Evolutionary conservation across 2,113 vertebrate species (phyloP).

Genomic region (Osmerus eperlanus): DNA sequence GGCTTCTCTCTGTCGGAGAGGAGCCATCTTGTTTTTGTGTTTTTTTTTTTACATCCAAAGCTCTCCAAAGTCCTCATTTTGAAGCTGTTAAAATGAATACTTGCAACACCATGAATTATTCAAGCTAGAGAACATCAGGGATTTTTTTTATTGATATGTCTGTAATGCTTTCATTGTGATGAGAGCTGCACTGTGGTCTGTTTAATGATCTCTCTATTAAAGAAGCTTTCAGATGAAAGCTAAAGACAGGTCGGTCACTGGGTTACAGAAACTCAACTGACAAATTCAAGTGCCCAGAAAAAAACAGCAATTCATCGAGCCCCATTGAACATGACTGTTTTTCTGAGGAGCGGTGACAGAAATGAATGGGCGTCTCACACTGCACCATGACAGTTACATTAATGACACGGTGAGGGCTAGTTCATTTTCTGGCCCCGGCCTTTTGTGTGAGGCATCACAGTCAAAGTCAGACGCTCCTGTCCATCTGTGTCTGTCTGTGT

Average conservation of each 20-base stretch:
- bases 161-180: conserved; percentile 2
- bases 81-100: neutral
- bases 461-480: conserved; percentile 9
- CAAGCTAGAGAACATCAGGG: neutral
- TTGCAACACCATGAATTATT: neutral
- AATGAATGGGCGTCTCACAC: conserved; percentile 33
- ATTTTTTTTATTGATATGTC: conserved; percentile 14
- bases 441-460: conserved; percentile 24
- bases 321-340: conserved; percentile 23
- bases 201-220: conserved; percentile 26
- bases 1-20: too few relatives aligned
- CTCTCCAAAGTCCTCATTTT: neutral
- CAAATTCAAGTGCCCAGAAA: neutral
- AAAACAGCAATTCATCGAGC: conserved; percentile 33
- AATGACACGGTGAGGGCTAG: conserved; percentile 29
- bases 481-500: conserved; percentile 17
- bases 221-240: conserved; percentile 12
- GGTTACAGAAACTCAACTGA: neutral
- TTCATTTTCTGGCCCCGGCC: conserved; percentile 18
- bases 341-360: conserved; percentile 41
- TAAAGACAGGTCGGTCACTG: neutral
- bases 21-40: neutral
- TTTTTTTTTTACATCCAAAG: neutral
- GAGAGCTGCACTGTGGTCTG: neutral
- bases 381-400: conserved; percentile 33